phyloP scores from a whole-genome alignment of 2,113 vertebrate genomes.

The Corythaeola cristata region DNA sequence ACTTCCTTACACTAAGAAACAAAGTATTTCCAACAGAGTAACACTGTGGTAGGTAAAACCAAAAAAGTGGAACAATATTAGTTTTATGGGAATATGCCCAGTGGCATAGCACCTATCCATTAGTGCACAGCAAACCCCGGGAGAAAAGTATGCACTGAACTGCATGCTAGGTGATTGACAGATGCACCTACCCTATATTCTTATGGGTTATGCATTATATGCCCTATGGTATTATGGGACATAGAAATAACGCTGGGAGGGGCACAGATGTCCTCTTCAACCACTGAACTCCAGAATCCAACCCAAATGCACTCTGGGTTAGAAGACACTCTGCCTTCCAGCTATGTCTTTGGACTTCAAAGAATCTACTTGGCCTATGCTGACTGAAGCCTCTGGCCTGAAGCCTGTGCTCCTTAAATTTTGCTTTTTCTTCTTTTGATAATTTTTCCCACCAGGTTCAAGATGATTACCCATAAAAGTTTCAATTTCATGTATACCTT shows the following conservation, averaged over 20 bases:
- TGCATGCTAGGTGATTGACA: neutral
- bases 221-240: neutral
- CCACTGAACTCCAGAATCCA: neutral
- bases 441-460: neutral
- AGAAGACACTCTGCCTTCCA: neutral
- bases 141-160: neutral
- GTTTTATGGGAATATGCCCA: neutral
- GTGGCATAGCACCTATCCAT: neutral
- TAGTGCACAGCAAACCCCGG: neutral
- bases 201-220: too few species aligned
- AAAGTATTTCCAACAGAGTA: neutral
- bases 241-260: neutral
- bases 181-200: neutral
- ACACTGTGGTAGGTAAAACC: neutral
- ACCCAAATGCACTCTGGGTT: rapidly evolving
- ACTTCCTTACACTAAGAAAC: neutral
- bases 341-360: neutral
- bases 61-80: neutral
- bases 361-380: neutral
- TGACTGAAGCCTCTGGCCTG: neutral
- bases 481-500: neutral
- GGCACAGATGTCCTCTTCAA: neutral
- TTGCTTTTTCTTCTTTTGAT: neutral
- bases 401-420: neutral
- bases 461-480: neutral